Evolutionary conservation across 2,113 vertebrate species (phyloP), one percentile per base, ranked within the genome.

Genomic region (Thunnus thynnus): DNA sequence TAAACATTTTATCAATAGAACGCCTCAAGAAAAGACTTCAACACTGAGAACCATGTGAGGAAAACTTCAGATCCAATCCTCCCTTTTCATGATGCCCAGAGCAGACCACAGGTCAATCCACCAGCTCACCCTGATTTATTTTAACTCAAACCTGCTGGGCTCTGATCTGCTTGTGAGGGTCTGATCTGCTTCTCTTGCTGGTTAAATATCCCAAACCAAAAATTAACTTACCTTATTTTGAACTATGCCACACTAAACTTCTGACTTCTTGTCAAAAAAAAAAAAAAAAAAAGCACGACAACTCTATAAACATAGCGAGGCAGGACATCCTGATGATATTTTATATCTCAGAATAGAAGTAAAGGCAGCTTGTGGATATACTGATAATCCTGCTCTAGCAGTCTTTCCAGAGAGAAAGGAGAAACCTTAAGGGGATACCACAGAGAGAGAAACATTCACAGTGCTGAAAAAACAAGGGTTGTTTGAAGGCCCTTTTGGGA

Each of bases 401-500:
- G 83, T 76, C 80, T 86, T 91, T 88, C 91, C 75, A 93, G 86
- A 90, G 85, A 92, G 88, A 89, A 88, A 92, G 91, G 9, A 90
- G 80, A 93, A 93, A 91, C 92, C 94, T 94, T 94, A 71, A 90
- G 93, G 93, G 93, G 91, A 93, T 91, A 90, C 90, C 85, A 92
- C 89, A 92, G 91, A 92, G 90, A 87, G 84, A 88, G 88, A 92
- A 92, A 88, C 86, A 87, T 86, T 92, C 90, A 85, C 87, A 90
- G 87, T 90, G 90, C 87, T 92, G 88, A 90, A 94, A 94, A 92
- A 92, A 93, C 89, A 93, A 90, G 92, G 86, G 50, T 93, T 93
- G 93, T 94, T 94, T 94, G 93, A 94, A 94, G 94, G 91, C 89
- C 91, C 93, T 91, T 91, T 86, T 92, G 93, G 94, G 94, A 94